Evolutionary conservation across 2,113 vertebrate species (phyloP).

Genomic region (Cyprinodon variegatus): DNA sequence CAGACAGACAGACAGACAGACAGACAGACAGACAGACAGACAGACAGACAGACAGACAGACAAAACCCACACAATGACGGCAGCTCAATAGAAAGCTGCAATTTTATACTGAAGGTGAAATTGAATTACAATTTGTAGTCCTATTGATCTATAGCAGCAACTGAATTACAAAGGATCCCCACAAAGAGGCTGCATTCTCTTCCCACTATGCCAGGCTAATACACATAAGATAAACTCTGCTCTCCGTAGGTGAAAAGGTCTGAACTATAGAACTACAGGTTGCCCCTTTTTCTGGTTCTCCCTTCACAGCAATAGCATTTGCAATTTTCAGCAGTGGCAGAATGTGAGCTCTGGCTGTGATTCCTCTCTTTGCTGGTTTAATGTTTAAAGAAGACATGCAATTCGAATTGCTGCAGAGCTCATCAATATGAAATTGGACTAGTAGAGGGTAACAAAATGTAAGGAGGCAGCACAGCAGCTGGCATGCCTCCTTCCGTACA

Average conservation of each 20-base stretch:
- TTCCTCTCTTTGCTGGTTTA: constrained; percentile 79
- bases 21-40: too few species aligned
- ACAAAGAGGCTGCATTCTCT: constrained; percentile 21
- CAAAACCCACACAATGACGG: constrained; percentile 3
- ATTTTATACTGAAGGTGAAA: constrained; percentile 42
- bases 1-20: too few species aligned
- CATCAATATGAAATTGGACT: constrained; percentile 84
- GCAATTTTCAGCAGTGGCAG: constrained; percentile 75
- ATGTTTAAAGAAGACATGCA: constrained; percentile 82
- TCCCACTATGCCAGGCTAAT: constrained; percentile 15
- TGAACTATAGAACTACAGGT: constrained; percentile 54
- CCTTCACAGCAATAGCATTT: constrained; percentile 63
- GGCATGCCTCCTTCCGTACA: constrained; percentile 53
- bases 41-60: too few species aligned
- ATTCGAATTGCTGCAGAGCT: constrained; percentile 81
- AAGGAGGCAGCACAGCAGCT: constrained; percentile 74
- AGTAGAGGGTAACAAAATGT: constrained; percentile 68
- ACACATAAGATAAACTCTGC: constrained; percentile 26
- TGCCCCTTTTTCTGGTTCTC: constrained; percentile 67
- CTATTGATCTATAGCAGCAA: constrained; percentile 42
- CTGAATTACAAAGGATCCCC: constrained; percentile 42
- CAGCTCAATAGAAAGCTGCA: constrained; percentile 38
- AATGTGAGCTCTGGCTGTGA: constrained; percentile 81
- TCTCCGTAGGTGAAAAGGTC: constrained; percentile 46
- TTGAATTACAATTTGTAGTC: constrained; percentile 30